These are phyloP conservation scores for Pachyramphus minor DNA, from an alignment of 2,113 vertebrate species.

Conservation along the genomic window DNA sequence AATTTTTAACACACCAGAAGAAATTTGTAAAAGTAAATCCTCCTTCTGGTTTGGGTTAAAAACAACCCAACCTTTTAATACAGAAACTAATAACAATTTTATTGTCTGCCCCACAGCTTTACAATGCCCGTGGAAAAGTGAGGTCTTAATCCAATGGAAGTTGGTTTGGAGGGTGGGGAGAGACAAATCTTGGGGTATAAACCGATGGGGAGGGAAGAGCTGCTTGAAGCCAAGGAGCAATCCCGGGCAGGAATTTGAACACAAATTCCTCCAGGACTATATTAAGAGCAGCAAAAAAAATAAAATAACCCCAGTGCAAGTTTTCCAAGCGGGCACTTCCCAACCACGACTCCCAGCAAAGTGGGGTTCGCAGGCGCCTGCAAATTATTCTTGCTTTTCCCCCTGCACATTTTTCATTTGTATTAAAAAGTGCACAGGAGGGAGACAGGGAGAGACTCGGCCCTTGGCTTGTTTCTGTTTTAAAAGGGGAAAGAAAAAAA, in stretches of 20 bases:
- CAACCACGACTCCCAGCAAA: neutral
- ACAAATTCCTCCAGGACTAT: constrained; percentile 26
- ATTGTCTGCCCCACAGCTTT: constrained; percentile 40
- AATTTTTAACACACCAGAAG: constrained; percentile 3
- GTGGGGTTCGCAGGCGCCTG: neutral
- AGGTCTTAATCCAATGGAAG: neutral
- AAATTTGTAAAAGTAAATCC: constrained; percentile 46
- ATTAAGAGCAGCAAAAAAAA: neutral
- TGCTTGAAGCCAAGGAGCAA: neutral
- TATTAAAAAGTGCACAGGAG: neutral
- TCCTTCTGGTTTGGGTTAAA: constrained; percentile 52
- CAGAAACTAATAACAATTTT: constrained; percentile 41
- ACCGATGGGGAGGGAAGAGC: neutral
- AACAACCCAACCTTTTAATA: constrained; percentile 39
- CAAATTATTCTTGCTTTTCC: neutral
- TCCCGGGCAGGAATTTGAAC: neutral
- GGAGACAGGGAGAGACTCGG: neutral
- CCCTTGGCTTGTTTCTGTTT: neutral
- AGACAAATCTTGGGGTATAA: neutral
- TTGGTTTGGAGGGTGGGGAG: neutral
- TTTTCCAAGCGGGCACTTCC: neutral
- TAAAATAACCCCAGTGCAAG: neutral
- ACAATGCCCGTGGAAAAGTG: neutral
- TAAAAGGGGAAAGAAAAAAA: neutral
- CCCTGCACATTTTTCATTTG: neutral